These are phyloP conservation scores for Dryobotodes eremita DNA, from an alignment of 2,888 invertebrate genomes.

Conservation along the genomic window DNA sequence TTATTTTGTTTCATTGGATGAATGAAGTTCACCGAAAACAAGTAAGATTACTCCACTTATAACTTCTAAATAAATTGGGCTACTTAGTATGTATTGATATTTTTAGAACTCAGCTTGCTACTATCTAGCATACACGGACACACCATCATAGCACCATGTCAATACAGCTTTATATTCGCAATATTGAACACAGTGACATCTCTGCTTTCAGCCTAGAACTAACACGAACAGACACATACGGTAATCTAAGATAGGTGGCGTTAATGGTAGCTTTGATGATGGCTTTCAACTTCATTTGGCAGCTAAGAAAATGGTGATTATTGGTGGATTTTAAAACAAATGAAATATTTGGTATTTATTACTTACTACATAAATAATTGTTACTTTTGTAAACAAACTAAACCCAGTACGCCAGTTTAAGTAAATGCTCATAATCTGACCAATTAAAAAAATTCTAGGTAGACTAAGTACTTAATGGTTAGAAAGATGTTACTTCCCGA, in stretches of 20 bases:
- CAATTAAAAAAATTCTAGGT: background rate
- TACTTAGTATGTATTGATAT: too few relatives aligned
- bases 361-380: background rate
- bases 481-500: background rate
- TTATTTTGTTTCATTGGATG: background rate
- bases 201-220: conserved; percentile 24
- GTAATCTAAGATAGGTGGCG: conserved; percentile 22
- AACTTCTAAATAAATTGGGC: background rate
- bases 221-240: background rate
- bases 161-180: background rate
- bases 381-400: background rate
- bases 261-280: background rate
- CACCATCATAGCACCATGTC: background rate
- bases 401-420: background rate
- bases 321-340: background rate
- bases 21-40: background rate
- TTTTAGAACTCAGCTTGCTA: background rate
- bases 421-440: background rate
- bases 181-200: conserved; percentile 41
- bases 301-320: background rate
- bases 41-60: background rate
- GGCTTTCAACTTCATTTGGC: background rate
- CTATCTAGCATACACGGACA: too few relatives aligned
- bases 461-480: background rate
- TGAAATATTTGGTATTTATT: background rate